phyloP scores from a whole-genome alignment of 2,888 invertebrate genomes.

The Diadromus collaris region DNA sequence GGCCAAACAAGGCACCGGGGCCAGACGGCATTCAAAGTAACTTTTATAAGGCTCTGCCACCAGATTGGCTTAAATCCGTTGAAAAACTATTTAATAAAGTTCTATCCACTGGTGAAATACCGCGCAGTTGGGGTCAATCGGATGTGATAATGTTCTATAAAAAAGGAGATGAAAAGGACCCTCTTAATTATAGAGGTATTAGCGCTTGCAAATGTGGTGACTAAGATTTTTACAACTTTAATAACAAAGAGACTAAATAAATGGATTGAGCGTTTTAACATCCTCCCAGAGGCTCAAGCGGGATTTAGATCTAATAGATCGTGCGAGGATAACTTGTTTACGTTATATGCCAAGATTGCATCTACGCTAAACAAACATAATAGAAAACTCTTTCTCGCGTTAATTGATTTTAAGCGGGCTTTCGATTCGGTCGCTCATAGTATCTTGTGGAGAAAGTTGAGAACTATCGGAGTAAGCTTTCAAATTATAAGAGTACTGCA shows the following conservation, averaged over 20 bases:
- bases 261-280: slow-evolving; percentile 51
- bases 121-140: slow-evolving; percentile 57
- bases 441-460: slow-evolving; percentile 17
- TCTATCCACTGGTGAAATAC: slow-evolving; percentile 43
- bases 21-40: slow-evolving; percentile 56
- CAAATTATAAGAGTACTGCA: slow-evolving; percentile 50
- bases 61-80: slow-evolving; percentile 14
- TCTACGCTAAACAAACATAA: slow-evolving; percentile 46
- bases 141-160: slow-evolving; percentile 66
- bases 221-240: slow-evolving; percentile 66
- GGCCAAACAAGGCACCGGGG: slow-evolving; percentile 59
- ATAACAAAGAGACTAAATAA: slow-evolving; percentile 54
- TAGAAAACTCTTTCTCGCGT: slow-evolving; percentile 8
- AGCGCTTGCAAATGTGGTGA: slow-evolving; percentile 65
- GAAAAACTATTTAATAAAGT: slow-evolving; percentile 52
- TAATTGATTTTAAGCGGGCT: slow-evolving; percentile 32
- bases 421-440: slow-evolving; percentile 23
- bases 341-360: slow-evolving; percentile 52
- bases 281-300: slow-evolving; percentile 64
- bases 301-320: slow-evolving; percentile 61
- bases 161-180: slow-evolving; percentile 64
- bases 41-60: slow-evolving; percentile 47
- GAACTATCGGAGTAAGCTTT: background rate
- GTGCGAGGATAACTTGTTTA: slow-evolving; percentile 65
- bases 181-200: slow-evolving; percentile 68